These are phyloP conservation scores for Apostichopus californicus DNA, from an alignment of 35 echinoderm and acorn worm genomes.

Conservation along the genomic window DNA sequence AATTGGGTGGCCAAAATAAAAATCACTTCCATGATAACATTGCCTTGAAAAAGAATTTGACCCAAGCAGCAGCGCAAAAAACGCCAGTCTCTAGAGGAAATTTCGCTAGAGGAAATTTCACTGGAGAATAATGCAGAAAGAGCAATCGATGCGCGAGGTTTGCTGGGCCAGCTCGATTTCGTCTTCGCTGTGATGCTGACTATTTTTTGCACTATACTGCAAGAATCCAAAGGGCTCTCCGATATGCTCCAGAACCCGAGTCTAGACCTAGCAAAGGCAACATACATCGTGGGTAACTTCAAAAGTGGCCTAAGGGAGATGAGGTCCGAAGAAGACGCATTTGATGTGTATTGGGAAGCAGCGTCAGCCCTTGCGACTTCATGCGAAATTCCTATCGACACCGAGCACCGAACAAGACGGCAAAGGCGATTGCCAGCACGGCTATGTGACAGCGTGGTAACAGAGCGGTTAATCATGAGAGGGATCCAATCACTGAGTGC, in stretches of 20 bases:
- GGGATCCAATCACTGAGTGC: slow-evolving; percentile 24
- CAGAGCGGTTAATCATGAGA: background rate
- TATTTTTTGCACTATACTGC: slow-evolving; percentile 45
- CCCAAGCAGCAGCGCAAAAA: too few species aligned
- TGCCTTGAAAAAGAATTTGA: too few species aligned
- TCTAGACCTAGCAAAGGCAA: slow-evolving; percentile 40
- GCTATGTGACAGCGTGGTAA: too few species aligned
- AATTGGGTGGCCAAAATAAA: too few species aligned
- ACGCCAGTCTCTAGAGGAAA: too few species aligned
- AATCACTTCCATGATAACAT: too few species aligned
- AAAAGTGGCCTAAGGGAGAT: slow-evolving; percentile 23
- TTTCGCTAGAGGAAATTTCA: slow-evolving; percentile 32
- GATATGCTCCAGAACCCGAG: slow-evolving; percentile 54
- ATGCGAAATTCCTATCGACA: slow-evolving; percentile 14
- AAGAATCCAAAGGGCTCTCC: slow-evolving; percentile 44
- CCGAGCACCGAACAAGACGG: slow-evolving; percentile 7
- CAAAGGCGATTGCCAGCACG: background rate
- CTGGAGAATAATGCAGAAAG: slow-evolving; percentile 44
- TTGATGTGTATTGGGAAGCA: slow-evolving; percentile 9
- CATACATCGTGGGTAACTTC: slow-evolving; percentile 47
- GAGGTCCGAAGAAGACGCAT: slow-evolving; percentile 30
- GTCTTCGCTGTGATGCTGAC: slow-evolving; percentile 38
- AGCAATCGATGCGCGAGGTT: slow-evolving; percentile 41
- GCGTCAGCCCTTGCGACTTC: slow-evolving; percentile 18
- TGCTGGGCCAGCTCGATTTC: slow-evolving; percentile 46